A percentile compares a stretch with the other conserved stretches of the same genome.
Conservation (phyloP, 1,140 invertebrate genomes). For the Drosophila erecta region DNA sequence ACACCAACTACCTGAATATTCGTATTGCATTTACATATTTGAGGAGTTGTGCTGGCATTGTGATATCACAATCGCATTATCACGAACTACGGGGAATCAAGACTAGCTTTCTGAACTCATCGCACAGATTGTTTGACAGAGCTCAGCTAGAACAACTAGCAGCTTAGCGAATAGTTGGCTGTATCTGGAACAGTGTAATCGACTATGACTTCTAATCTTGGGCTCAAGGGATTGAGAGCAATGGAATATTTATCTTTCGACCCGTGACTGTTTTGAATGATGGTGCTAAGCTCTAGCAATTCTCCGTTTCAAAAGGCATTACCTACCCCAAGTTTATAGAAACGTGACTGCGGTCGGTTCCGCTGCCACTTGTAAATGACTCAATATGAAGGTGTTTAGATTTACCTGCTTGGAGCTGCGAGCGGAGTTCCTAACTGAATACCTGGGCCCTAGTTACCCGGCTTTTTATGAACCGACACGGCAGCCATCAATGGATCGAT, state of each 20-base stretch:
- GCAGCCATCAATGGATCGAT: slow-evolving; percentile 14
- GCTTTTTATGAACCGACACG: slow-evolving; percentile 34
- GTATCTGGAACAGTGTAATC: neutral
- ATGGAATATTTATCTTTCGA: no score
- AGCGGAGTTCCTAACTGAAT: slow-evolving; percentile 36
- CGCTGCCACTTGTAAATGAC: neutral
- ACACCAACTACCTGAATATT: neutral
- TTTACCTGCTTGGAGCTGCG: slow-evolving; percentile 10
- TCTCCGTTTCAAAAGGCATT: no score
- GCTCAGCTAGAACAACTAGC: neutral
- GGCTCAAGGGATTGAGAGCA: no score
- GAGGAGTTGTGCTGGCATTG: slow-evolving; percentile 15
- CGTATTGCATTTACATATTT: neutral
- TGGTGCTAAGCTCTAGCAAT: no score
- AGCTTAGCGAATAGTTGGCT: neutral
- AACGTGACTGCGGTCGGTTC: slow-evolving; percentile 1
- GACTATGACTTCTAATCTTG: no score
- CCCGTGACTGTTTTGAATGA: no score
- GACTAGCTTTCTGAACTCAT: slow-evolving; percentile 10
- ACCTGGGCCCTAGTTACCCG: neutral
- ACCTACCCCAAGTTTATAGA: slow-evolving; percentile 9
- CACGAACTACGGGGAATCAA: slow-evolving; percentile 1
- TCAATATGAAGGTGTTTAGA: neutral
- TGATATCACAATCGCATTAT: slow-evolving; percentile 33
- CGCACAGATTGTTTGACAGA: neutral